Evolutionary conservation across 2,113 vertebrate genomes (phyloP).

Genomic region (Tragelaphus scriptus): DNA sequence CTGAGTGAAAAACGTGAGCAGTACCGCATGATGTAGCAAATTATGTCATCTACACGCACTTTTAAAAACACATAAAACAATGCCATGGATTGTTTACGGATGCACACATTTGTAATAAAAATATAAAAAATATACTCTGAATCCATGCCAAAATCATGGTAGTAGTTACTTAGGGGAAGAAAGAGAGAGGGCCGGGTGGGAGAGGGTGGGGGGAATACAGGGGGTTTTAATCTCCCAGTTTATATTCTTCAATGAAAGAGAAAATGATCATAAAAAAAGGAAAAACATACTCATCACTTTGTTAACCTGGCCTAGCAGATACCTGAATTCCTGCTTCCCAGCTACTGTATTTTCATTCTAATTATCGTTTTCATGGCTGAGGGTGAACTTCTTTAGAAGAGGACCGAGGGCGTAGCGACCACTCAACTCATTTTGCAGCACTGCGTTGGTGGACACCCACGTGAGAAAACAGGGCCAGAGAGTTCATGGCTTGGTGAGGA

Average conservation of each 20-base stretch:
- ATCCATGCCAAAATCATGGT: background rate
- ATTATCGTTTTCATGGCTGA: background rate
- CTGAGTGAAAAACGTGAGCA: background rate
- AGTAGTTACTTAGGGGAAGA: background rate
- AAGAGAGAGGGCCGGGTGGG: accelerated
- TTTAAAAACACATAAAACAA: background rate
- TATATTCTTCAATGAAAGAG: conserved; percentile 15
- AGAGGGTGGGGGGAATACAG: background rate
- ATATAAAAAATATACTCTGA: background rate
- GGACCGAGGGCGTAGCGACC: too few species aligned
- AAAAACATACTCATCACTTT: background rate
- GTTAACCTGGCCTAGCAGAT: background rate
- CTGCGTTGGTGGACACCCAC: accelerated
- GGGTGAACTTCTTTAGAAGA: background rate
- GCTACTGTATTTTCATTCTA: background rate
- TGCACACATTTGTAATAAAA: background rate
- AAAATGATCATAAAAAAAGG: background rate
- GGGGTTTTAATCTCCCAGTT: background rate
- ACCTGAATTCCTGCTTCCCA: background rate
- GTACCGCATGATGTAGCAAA: background rate
- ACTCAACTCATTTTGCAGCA: background rate
- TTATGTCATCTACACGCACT: background rate
- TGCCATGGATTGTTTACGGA: background rate
- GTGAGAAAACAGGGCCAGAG: background rate
- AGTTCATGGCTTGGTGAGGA: accelerated